Percentiles rank a stretch among this genome's conserved stretches.
These are phyloP conservation scores for Idaea aversata DNA, from an alignment of 2,888 invertebrate genomes.

Conservation along the genomic window DNA sequence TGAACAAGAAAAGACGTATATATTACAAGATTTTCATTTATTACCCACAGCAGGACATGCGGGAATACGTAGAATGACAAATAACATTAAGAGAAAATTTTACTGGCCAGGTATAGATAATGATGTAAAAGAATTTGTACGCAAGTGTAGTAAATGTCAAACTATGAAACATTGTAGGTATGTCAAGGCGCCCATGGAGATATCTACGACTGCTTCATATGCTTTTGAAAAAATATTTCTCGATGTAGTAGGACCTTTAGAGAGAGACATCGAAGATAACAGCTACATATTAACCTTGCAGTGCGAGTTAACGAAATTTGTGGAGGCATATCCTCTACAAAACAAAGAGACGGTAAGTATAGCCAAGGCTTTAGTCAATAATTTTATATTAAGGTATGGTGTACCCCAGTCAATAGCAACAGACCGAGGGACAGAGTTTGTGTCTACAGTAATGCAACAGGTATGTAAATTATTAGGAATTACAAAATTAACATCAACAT, in stretches of 20 bases:
- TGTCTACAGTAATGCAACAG: slow-evolving; percentile 10
- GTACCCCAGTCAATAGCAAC: slow-evolving; percentile 12
- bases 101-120: slow-evolving; percentile 17
- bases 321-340: slow-evolving; percentile 14
- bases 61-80: slow-evolving; percentile 21
- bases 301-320: slow-evolving; percentile 28
- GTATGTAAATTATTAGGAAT: slow-evolving; percentile 21
- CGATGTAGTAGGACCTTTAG: slow-evolving; percentile 23
- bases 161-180: slow-evolving; percentile 4
- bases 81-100: slow-evolving; percentile 22
- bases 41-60: slow-evolving; percentile 29
- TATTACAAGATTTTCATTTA: slow-evolving; percentile 29
- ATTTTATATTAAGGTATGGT: slow-evolving; percentile 18
- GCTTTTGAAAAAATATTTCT: slow-evolving; percentile 24
- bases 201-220: slow-evolving; percentile 19
- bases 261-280: slow-evolving; percentile 17
- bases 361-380: slow-evolving; percentile 16
- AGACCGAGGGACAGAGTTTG: slow-evolving; percentile 22
- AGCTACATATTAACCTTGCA: slow-evolving; percentile 19
- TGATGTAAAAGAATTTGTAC: slow-evolving; percentile 20
- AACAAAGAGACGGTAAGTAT: slow-evolving; percentile 10
- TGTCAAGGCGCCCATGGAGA: slow-evolving; percentile 19
- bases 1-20: slow-evolving; percentile 21
- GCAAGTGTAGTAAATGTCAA: slow-evolving; percentile 24
- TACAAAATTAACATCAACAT: slow-evolving; percentile 16